Base-by-base conservation (phyloP, 2,113 vertebrate genomes). In the Asarcornis scutulata region DNA sequence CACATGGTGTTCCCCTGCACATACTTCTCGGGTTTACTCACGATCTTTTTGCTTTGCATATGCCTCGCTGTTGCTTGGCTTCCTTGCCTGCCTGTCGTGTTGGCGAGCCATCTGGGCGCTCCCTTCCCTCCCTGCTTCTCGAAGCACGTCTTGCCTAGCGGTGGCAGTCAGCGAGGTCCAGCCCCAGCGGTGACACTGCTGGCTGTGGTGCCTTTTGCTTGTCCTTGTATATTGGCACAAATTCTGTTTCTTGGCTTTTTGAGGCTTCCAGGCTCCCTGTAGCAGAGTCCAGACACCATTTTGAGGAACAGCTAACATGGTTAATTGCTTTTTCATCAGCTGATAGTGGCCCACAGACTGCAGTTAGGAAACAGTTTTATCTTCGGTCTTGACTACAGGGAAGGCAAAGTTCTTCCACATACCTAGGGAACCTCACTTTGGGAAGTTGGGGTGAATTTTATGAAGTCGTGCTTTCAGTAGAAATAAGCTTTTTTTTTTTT, bases 81-180 rank as follows among this genome's bases (percentile, higher is more conserved):
- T 92, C 42, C 74, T 63, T 92, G 81, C 80, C 58, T 89, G 53
- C 93, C 89, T 94, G 89, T 73, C 32, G 13, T 50, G 69, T 79
- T 95, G 86, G 31, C 4, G 13, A 44, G 52, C 95, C 91, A 82
- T 94, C 89, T 97, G 95, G 95, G 62, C 23, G 62, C 31, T 82
- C 62, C 84, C 62, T 69, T 58, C 74, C 60, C 74, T 93, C 66
- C 60, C 82, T 2, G 2, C 29, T 89, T 87, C 66, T 85, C 52
- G 5, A 46, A 86, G 60, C 2, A 0, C 38, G 18, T 75, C 62
- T 81, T 95, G 89, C 93, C 94, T 94, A 87, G 84, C 76, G 95
- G 94, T 95, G 89, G 53, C 93, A 94, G 95, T 95, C 94, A 94
- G 58, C 77, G 29, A 78, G 91, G 92, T 89, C 62, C 71, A 60